These are phyloP conservation scores for Entomyzon cyanotis DNA, from an alignment of 2,113 vertebrate genomes.

Conservation along the genomic window DNA sequence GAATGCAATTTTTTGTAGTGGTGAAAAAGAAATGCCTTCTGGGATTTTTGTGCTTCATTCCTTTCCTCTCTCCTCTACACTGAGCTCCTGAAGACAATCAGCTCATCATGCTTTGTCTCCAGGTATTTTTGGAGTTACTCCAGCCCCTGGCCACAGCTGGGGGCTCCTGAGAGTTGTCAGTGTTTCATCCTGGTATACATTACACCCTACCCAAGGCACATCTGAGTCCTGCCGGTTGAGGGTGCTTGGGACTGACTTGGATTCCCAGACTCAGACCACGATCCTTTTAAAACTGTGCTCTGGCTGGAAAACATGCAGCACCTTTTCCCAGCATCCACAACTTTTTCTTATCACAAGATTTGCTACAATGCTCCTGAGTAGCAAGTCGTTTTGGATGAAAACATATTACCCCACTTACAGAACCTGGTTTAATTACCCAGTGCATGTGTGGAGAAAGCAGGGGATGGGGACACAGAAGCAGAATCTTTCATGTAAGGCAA, in stretches of 20 bases:
- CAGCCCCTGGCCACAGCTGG: not conserved
- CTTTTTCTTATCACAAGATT: not conserved
- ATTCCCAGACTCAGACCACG: not conserved
- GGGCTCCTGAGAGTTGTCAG: not conserved
- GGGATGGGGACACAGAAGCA: not conserved
- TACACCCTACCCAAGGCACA: not conserved
- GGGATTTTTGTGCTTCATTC: not conserved
- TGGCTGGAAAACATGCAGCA: not conserved
- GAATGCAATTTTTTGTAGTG: not conserved
- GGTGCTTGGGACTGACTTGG: not conserved
- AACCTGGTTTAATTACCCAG: constrained; percentile 16
- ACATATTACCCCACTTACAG: not conserved
- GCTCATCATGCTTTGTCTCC: not conserved
- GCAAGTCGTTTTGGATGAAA: not conserved
- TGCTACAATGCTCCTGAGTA: not conserved
- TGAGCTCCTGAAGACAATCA: not conserved
- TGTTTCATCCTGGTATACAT: not conserved
- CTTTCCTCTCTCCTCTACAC: not conserved
- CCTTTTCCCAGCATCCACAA: not conserved
- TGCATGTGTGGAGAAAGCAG: not conserved
- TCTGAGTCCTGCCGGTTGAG: not conserved
- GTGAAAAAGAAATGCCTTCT: not conserved
- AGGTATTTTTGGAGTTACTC: not conserved
- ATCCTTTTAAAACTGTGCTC: not conserved
- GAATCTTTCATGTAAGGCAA: constrained; percentile 7